Evolutionary conservation across 37 sponge, comb jelly and placozoan species (phyloP).

Genomic region (Spongilla lacustris): DNA sequence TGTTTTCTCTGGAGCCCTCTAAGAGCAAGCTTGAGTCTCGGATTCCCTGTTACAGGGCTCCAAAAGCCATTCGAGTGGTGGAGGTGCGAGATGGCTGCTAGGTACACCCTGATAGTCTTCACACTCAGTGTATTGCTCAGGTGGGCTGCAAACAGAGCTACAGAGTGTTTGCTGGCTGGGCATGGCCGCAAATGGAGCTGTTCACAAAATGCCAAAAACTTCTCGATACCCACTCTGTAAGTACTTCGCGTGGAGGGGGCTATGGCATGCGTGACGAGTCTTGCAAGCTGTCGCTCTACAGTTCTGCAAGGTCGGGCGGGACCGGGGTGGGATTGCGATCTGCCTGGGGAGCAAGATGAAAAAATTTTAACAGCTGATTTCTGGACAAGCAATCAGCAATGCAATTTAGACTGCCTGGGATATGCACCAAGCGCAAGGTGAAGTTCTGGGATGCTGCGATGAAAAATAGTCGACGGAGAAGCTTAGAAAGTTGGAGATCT

Average conservation of each 20-base stretch:
- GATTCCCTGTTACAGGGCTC: conserved; percentile 16
- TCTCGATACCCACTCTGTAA: conserved; percentile 26
- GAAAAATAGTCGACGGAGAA: conserved; percentile 28
- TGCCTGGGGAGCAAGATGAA: conserved; percentile 2
- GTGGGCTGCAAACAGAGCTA: conserved; percentile 23
- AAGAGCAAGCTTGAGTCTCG: conserved; percentile 12
- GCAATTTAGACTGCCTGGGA: conserved; percentile 23
- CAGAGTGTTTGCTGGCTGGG: conserved; percentile 24
- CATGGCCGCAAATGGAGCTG: conserved; percentile 9
- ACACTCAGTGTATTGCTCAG: conserved; percentile 13
- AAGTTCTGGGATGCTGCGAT: conserved; percentile 25
- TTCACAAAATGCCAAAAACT: conserved; percentile 16
- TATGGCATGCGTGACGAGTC: conserved; percentile 4
- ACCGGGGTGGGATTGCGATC: conserved; percentile 71
- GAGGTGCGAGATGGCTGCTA: conserved; percentile 14
- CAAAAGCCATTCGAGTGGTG: conserved; percentile 22
- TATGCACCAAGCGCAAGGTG: conserved; percentile 4
- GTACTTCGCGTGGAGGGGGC: conserved; percentile 30
- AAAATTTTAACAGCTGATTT: conserved; percentile 12
- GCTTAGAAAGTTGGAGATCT: conserved; percentile 18
- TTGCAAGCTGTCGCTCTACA: neutral
- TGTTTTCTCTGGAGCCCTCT: conserved; percentile 23
- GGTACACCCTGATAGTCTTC: conserved; percentile 36
- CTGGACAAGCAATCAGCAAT: conserved; percentile 56
- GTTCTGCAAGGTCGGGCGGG: conserved; percentile 72